A percentile compares a stretch with the other conserved stretches of the same genome.
These are phyloP conservation scores for Sphenopsis melanotis DNA, from an alignment of 2,797 vertebrate genomes.

Conservation along the genomic window DNA sequence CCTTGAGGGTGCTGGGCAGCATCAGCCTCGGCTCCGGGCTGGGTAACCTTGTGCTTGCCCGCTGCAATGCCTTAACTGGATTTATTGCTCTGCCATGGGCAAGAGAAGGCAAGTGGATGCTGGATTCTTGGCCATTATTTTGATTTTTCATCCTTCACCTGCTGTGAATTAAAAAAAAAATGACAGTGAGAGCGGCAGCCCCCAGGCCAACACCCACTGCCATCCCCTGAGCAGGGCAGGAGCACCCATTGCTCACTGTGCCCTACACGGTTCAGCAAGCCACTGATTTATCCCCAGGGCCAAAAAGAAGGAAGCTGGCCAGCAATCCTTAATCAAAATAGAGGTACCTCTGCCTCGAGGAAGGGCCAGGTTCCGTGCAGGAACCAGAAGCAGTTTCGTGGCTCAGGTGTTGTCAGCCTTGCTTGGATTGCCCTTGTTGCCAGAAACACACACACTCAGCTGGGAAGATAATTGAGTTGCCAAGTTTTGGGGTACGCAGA, in stretches of 20 bases:
- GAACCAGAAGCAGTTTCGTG: neutral
- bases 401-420: rapidly evolving
- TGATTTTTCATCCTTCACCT: slow-evolving; percentile 5
- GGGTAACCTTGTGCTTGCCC: rapidly evolving
- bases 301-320: neutral
- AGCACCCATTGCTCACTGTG: neutral
- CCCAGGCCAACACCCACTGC: neutral
- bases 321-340: neutral
- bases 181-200: neutral
- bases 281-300: neutral
- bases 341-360: neutral
- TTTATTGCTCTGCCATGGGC: rapidly evolving
- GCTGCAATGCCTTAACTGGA: neutral
- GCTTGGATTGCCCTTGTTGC: too few species aligned
- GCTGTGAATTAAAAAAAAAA: neutral
- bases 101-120: neutral
- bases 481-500: neutral
- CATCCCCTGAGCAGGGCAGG: neutral
- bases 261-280: neutral
- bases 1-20: neutral
- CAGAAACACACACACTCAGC: neutral
- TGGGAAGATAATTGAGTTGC: neutral
- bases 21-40: neutral
- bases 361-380: neutral
- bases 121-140: neutral